Evolutionary conservation across 2,113 vertebrate species (phyloP), one percentile per base, ranked within the genome.

Genomic region (Ochotona princeps): DNA sequence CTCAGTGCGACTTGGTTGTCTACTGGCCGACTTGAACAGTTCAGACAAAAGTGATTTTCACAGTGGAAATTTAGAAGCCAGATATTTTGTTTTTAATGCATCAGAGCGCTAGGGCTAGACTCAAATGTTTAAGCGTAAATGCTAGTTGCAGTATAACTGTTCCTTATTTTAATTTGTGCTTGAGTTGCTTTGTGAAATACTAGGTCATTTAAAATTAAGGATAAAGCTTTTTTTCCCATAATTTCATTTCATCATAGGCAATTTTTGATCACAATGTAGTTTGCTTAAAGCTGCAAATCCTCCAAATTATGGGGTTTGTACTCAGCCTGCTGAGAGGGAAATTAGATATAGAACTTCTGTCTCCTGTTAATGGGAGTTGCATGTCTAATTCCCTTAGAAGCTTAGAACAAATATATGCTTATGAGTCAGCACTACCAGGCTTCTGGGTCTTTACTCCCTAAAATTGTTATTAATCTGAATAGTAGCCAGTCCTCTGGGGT

Each of bases 391-490:
- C 92, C 66, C 67, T 93, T 86, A 95, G 87, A 83, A 96, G 78
- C 76, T 49, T 12, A 28, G 95, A 88, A 94, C 82, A 97, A 97
- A 97, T 95, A 60, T 76, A 67, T 89, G 87, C 95, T 96, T 0
- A 0, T 94, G 96, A 97, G 94, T 97, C 96, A 97, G 75, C 94
- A 88, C 91, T 94, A 83, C 87, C 96, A 90, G 72, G 89, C 93
- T 97, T 94, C 90, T 96, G 95, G 78, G 67, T 93, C 89, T 96
- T 97, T 94, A 79, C 91, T 70, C 72, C 97, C 87, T 97, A 96
- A 96, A 98, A 97, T 90, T 96, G 90, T 97, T 94, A 96, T 96
- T 97, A 97, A 75, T 76, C 13, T 95, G 83, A 97, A 65, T 94
- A 94, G 96, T 97, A 96, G 69, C 72, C 92, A 92, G 23, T 92